Conservation (phyloP, 1,140 invertebrate species). For the Leucophenga varia region DNA sequence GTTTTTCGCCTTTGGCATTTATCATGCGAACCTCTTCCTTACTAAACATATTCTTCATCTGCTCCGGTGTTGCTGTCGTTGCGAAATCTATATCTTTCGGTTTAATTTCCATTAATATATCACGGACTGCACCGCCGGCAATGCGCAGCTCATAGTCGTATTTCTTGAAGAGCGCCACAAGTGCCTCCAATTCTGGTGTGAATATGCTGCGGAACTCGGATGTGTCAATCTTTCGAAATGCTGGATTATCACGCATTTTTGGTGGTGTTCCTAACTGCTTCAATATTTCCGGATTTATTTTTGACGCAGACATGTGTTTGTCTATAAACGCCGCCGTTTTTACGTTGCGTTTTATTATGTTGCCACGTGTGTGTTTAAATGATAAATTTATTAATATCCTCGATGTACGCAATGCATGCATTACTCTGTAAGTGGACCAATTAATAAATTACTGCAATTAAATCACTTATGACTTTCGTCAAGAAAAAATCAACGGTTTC, state of each 20-base stretch:
- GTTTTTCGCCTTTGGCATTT: constrained; percentile 91
- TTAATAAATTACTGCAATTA: too few relatives aligned
- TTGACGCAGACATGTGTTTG: too few relatives aligned
- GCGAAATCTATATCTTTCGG: constrained; percentile 98
- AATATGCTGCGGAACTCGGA: constrained; percentile 80
- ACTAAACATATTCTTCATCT: constrained; percentile 96
- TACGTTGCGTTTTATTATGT: too few relatives aligned
- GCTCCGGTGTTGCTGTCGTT: constrained; percentile 90
- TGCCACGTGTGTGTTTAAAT: too few relatives aligned
- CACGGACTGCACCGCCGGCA: constrained; percentile 93
- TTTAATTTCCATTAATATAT: constrained; percentile 82
- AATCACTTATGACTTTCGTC: too few relatives aligned
- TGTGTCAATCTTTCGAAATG: constrained; percentile 69
- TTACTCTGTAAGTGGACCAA: too few relatives aligned
- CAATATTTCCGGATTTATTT: constrained; percentile 16
- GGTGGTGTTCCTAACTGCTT: constrained; percentile 55
- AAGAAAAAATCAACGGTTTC: too few relatives aligned
- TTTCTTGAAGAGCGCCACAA: constrained; percentile 76
- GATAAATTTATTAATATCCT: too few relatives aligned
- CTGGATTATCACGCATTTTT: constrained; percentile 64
- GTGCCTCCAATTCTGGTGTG: constrained; percentile 69
- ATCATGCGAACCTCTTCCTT: constrained; percentile 87
- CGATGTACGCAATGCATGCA: too few relatives aligned
- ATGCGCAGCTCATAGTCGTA: constrained; percentile 86
- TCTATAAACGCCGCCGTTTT: too few relatives aligned